These are phyloP conservation scores for Busseola fusca DNA, from an alignment of 2,888 invertebrate species.

Conservation along the genomic window DNA sequence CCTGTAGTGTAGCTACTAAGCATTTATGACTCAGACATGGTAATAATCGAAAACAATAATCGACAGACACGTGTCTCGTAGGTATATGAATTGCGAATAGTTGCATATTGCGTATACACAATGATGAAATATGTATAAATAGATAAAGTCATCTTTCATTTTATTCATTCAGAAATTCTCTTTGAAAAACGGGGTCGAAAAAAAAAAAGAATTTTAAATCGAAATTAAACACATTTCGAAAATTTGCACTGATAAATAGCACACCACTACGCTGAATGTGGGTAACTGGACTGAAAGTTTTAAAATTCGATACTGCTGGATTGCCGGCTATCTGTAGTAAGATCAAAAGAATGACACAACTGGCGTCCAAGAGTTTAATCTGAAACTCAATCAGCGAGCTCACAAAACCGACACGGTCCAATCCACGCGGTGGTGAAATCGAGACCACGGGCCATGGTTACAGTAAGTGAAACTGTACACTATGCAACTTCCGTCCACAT, in stretches of 20 bases:
- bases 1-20: constrained; percentile 36
- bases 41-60: constrained; percentile 35
- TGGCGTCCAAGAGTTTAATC: constrained; percentile 71
- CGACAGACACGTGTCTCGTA: constrained; percentile 8
- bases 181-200: not conserved
- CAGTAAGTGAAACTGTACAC: constrained; percentile 86
- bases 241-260: constrained; percentile 4
- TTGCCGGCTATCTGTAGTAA: constrained; percentile 45
- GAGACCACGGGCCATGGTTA: constrained; percentile 78
- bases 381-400: constrained; percentile 83
- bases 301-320: constrained; percentile 45
- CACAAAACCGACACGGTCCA: constrained; percentile 80
- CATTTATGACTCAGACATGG: constrained; percentile 41
- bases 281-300: constrained; percentile 28
- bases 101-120: not conserved
- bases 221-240: constrained; percentile 8
- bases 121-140: not conserved
- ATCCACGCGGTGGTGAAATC: constrained; percentile 78
- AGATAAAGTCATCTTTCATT: not conserved
- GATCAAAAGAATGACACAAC: constrained; percentile 68
- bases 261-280: constrained; percentile 10
- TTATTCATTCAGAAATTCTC: constrained; percentile 1
- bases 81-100: constrained; percentile 9
- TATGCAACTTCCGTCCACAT: constrained; percentile 84
- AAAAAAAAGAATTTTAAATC: constrained; percentile 4